Base-by-base conservation (phyloP, 2,888 invertebrate genomes). In the Sphaerophoria rueppellii region DNA sequence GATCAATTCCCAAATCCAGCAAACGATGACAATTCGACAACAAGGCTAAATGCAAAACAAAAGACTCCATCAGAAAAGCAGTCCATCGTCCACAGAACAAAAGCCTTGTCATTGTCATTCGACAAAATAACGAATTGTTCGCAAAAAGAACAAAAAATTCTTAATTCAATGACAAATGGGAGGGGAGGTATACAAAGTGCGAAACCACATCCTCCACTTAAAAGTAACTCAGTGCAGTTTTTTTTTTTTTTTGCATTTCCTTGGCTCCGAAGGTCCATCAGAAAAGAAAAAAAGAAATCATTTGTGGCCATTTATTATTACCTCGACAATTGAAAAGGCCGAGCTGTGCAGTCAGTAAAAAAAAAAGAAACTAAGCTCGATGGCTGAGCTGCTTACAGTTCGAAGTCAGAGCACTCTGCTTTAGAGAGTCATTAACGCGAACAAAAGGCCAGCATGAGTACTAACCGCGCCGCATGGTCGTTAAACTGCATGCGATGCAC, bases 381-480 rank as follows among this genome's bases (percentile, higher is more conserved):
- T 43, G 40, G 4, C 9, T 43, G 6, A 6, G 35, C 24, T 61
- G 32, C 24, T 24, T 24, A 24, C 24, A 2, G 24, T 24, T 24
- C 24, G 24, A 24, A 24, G 24, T 24, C 24, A 24, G 43, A 72
- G 79, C 65, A 79, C 72, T 83, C 61, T 24, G 24, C 65, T 83
- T 75, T 75, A 52, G 61, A 80, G 75, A 85, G 81, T 85, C 85
- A 85, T 85, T 85, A 85, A 77, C 85, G 81, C 85, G 81, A 77
- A 85, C 85, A 81, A 85, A 85, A 81, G 72, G 69, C 61, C 80
- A 70, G 73, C 85, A 69, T 69, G 69, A 67, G 70, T 72, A 54
- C 73, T 78, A 73, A 78, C 69, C 67, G 82, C 57, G 24, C 24
- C 24, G 24, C 24, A 24, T 24, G 24, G 24, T 24, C 24, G 24